phyloP scores from a whole-genome alignment of 2,797 vertebrate species.

The Tamandua tetradactyla region DNA sequence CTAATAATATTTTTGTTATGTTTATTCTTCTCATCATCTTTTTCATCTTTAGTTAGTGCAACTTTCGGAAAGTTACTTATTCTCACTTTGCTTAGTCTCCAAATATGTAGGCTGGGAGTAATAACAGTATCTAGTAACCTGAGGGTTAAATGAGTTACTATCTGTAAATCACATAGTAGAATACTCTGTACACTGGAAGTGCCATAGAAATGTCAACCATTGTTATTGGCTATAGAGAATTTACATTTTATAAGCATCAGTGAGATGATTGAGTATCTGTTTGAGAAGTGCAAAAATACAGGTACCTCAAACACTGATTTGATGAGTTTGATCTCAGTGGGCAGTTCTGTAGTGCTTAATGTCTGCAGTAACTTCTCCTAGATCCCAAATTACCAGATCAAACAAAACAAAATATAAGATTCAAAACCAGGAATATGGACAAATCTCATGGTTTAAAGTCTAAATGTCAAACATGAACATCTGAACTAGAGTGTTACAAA shows the following conservation, averaged over 20 bases:
- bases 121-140: background rate
- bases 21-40: constrained; percentile 27
- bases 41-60: constrained; percentile 18
- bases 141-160: constrained; percentile 9
- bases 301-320: background rate
- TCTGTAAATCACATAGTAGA: constrained; percentile 14
- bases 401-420: background rate
- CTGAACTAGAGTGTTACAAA: background rate
- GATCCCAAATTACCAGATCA: background rate
- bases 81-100: background rate
- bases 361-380: background rate
- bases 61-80: background rate
- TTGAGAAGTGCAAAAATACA: background rate
- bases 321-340: background rate
- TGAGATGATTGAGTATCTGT: background rate
- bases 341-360: constrained; percentile 2
- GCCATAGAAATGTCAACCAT: background rate
- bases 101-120: background rate
- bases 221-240: background rate
- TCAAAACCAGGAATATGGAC: background rate
- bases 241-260: constrained; percentile 21
- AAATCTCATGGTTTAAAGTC: background rate
- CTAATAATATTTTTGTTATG: background rate
- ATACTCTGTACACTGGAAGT: background rate
- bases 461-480: background rate